Percentiles rank a stretch among this genome's conserved stretches.
These are phyloP conservation scores for Sylvietta virens DNA, from an alignment of 2,113 vertebrate species.

Conservation along the genomic window DNA sequence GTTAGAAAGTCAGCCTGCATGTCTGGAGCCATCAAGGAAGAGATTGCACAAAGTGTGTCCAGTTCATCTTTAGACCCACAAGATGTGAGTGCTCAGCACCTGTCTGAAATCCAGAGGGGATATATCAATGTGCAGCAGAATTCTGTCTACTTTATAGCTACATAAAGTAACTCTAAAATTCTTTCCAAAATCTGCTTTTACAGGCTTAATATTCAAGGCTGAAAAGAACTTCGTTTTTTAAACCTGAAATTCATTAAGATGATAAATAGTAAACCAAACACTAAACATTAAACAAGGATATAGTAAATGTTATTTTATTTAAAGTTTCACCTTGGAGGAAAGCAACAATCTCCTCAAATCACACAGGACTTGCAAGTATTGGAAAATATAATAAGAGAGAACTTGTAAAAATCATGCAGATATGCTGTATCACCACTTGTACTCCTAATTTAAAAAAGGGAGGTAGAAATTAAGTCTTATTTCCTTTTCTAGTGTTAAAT, in stretches of 20 bases:
- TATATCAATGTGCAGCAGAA: background rate
- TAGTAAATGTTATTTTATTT: background rate
- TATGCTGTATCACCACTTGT: background rate
- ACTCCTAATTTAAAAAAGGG: background rate
- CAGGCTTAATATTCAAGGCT: background rate
- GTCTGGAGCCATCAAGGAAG: background rate
- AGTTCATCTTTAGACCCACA: background rate
- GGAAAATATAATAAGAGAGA: background rate
- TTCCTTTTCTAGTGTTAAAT: background rate
- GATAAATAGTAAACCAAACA: conserved; percentile 30
- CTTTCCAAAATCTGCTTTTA: background rate
- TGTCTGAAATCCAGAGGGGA: background rate
- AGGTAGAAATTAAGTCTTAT: background rate
- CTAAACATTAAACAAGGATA: background rate
- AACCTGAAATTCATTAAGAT: background rate
- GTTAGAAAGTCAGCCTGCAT: background rate
- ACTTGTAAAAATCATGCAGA: background rate
- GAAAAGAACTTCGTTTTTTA: background rate
- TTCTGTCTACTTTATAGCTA: background rate
- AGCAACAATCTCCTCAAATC: background rate
- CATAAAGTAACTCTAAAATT: background rate
- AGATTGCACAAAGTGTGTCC: background rate
- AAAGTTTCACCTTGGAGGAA: conserved; percentile 10
- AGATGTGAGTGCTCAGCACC: background rate
- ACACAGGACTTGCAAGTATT: background rate